Base-by-base conservation (phyloP, 2,797 vertebrate genomes). In the Erethizon dorsatum region DNA sequence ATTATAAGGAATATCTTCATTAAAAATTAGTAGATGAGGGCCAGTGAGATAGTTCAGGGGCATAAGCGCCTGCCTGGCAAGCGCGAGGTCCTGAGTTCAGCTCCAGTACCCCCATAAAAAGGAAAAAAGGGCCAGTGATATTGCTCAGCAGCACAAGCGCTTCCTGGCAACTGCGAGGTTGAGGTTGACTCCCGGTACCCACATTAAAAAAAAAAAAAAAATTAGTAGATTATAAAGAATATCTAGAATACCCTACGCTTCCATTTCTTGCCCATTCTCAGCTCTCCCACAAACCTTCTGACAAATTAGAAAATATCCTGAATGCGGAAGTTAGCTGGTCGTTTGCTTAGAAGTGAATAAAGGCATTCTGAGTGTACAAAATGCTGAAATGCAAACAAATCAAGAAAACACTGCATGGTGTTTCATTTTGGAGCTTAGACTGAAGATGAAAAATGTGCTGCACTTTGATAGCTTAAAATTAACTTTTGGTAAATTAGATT, bases 401-500 rank as follows among this genome's bases (percentile, higher is more conserved):
- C 73, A 63, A 13, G 11, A 87, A 94, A 93, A 50, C 7, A 67
- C 4, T 20, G 9, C n/a, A 50, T 31, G 12, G n/a, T 50, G 18
- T 56, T 96, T 82, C 61, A 82, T 94, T 92, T n/a, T 71, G 18
- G 31, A 65, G 4, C 54, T 83, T 45, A 80, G 24, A 84, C 24
- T 89, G n/a, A 41, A 75, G 14, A 77, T 65, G 61, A 95, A 93
- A 93, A 95, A 89, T 88, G 47, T 47, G 12, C 63, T n/a, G 8
- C 26, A n/a, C 3, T 47, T 52, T 94, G 50, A 67, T 50, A 80
- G 45, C 59, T 96, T 67, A 88, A 96, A 96, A 92, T 93, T 91
- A 95, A 95, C 31, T 95, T 95, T 71, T 75, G 67, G 57, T 24
- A 95, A 93, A 88, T 88, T 88, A 82, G 22, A 92, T 90, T 31